Evolutionary conservation across 2,113 vertebrate species (phyloP).

Genomic region (Coturnix japonica): DNA sequence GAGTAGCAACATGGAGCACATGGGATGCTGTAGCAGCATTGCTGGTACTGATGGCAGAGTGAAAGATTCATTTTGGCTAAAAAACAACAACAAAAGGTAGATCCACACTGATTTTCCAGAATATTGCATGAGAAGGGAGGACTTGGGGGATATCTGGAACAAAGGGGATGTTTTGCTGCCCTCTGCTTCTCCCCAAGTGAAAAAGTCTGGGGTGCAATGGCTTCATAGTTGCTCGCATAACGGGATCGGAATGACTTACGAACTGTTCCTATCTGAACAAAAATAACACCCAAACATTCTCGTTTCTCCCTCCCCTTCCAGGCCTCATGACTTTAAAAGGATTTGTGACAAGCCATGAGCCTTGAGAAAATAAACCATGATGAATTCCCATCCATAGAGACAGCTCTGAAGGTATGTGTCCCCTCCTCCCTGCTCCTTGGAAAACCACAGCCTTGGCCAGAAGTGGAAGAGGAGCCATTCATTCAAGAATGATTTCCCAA

Average conservation of each 20-base stretch:
- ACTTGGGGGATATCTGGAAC: background rate
- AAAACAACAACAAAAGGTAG: background rate
- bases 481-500: background rate
- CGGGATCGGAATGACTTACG: constrained; percentile 11
- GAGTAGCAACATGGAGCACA: accelerated
- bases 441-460: constrained; percentile 64
- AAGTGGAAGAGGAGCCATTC: constrained; percentile 15
- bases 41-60: background rate
- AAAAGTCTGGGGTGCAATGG: background rate
- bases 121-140: accelerated
- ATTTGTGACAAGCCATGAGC: constrained; percentile 42
- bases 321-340: constrained; percentile 56
- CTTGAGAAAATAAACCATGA: constrained; percentile 69
- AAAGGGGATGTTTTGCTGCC: background rate
- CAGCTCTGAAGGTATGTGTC: constrained; percentile 5
- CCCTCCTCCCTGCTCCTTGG: constrained; percentile 16
- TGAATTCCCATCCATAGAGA: constrained; percentile 64
- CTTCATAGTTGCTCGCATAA: background rate
- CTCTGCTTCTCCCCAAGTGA: background rate
- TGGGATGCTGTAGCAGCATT: background rate
- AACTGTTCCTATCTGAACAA: constrained; percentile 28
- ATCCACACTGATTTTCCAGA: background rate
- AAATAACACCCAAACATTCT: constrained; percentile 33
- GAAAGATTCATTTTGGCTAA: background rate
- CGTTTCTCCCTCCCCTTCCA: background rate